Conservation (phyloP, 35 echinoderm and acorn worm genomes). For the Ophiothrix spiculata region DNA sequence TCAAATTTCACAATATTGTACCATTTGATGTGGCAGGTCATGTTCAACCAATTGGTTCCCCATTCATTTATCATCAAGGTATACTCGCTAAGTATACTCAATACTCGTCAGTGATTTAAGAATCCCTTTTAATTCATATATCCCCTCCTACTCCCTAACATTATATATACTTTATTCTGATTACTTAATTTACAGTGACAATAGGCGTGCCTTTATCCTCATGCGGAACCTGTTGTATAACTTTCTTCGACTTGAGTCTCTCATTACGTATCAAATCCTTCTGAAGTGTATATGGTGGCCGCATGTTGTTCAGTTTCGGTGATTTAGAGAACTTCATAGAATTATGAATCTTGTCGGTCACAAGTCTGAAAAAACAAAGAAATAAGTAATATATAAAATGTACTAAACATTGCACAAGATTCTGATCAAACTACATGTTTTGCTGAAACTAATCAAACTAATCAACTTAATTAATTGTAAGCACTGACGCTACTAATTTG, state of each 20-base stretch:
- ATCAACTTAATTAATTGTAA: no score
- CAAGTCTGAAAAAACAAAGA: constrained; percentile 41
- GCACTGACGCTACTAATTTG: no score
- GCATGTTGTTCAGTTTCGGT: constrained; percentile 83
- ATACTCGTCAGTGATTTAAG: no score
- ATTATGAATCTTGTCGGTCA: constrained; percentile 80
- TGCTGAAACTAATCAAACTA: no score
- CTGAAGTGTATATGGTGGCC: constrained; percentile 63
- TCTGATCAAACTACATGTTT: background rate
- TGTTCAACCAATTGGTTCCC: no score
- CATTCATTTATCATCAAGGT: no score
- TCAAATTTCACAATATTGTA: no score
- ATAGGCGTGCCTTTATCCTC: constrained; percentile 49
- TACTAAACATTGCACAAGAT: background rate
- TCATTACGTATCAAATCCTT: constrained; percentile 74
- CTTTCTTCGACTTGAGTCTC: constrained; percentile 51
- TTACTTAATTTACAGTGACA: constrained; percentile 74
- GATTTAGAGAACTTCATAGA: constrained; percentile 82
- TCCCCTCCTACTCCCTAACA: no score
- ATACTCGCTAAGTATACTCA: no score
- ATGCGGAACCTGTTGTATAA: constrained; percentile 17
- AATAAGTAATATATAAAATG: background rate
- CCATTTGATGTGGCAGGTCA: no score
- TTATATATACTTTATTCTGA: background rate
- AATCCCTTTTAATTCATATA: no score